Percentiles rank a stretch among this genome's conserved stretches.
Evolutionary conservation across 53 echinoderm and acorn worm genomes (phyloP).

Genomic region (Echinarachnius parma): DNA sequence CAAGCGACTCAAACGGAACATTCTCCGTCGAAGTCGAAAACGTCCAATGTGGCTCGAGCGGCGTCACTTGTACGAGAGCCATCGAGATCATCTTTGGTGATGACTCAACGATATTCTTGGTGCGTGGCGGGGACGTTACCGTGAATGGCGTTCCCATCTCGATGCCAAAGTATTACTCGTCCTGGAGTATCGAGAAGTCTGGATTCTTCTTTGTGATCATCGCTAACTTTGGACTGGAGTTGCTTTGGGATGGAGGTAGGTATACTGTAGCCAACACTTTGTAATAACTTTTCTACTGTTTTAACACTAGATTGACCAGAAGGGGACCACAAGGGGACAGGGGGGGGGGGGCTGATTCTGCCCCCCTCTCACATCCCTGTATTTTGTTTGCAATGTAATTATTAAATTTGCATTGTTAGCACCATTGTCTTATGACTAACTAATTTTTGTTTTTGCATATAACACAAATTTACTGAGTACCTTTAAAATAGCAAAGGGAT

Average conservation of each 20-base stretch:
- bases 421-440: too few species aligned
- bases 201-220: constrained; percentile 77
- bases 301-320: too few species aligned
- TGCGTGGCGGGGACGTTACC: constrained; percentile 69
- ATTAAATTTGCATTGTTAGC: too few species aligned
- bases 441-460: too few species aligned
- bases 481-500: too few species aligned
- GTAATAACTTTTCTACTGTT: too few species aligned
- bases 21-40: constrained; percentile 75
- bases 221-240: constrained; percentile 64
- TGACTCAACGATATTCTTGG: constrained; percentile 59
- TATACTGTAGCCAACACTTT: too few species aligned
- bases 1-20: constrained; percentile 49
- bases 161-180: constrained; percentile 74
- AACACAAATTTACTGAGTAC: too few species aligned
- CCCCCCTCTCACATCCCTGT: too few species aligned
- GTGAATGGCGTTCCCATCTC: constrained; percentile 69
- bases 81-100: constrained; percentile 72
- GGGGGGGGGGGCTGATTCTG: too few species aligned
- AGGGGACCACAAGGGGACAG: too few species aligned
- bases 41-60: constrained; percentile 76
- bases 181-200: constrained; percentile 64
- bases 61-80: constrained; percentile 79
- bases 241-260: constrained; percentile 90
- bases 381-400: too few species aligned